Base-by-base conservation (phyloP, 2,113 vertebrate genomes). In the Scomber japonicus region DNA sequence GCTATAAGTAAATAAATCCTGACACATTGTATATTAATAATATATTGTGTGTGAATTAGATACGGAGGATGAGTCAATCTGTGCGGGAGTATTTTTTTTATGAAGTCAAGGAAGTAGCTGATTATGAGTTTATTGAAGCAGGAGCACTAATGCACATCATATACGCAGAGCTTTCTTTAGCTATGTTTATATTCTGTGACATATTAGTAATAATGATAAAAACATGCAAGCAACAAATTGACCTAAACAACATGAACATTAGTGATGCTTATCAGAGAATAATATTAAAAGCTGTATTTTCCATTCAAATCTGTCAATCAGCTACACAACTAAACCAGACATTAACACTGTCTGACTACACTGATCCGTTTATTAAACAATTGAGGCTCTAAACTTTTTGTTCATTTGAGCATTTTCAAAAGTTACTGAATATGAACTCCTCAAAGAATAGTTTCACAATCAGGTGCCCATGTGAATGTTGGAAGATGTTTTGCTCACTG, bases 21-120 rank as follows among this genome's bases (percentile, higher is more conserved):
- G 77, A 60, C 86, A 82, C 70, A 68, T 69, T 87, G 61, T 51
- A 53, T 64, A 88, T 92, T 73, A 91, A 92, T 85, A 82, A 77
- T 79, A 66, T 55, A 83, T 78, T 70, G 46, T 71, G 8, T 82
- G 81, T 84, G 62, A 81, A 89, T 82, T 55, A 83, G 67, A 81
- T 56, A 68, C 68, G 80, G 84, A 21, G 64, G 14, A 71, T 84
- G 61, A 89, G 70, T 86, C 80, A 69, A 81, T n/a, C 71, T 54
- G 61, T 46, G 71, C 45, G 64, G 69, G 40, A 62, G 55, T 44
- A 30, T 51, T 68, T 66, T 30, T 72, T 30, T 72, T 30, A 63
- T 61, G 49, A 75, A 45, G 64, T 48, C 19, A 11, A 61, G 40
- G 70, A 87, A 85, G 69, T 46, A 40, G 63, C 70, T 74, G 11